Base-by-base conservation (phyloP, 2,797 vertebrate genomes). In the Erethizon dorsatum region DNA sequence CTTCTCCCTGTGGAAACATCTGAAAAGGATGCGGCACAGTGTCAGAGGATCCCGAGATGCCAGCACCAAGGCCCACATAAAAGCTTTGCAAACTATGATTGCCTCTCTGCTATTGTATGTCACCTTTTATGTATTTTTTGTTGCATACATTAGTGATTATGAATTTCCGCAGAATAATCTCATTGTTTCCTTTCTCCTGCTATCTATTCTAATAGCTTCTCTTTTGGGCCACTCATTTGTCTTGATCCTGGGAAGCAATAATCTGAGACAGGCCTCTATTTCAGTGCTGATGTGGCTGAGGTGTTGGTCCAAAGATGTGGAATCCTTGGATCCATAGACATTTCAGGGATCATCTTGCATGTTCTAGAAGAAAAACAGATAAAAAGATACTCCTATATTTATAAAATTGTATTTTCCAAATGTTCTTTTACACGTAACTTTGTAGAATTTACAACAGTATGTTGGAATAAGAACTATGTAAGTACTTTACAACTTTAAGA, bases 261-360 rank as follows among this genome's bases (percentile, higher is more conserved):
- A 96, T 5, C 45, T 96, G 18, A 96, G 73, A 93, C 65, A 77
- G n/a, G 63, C 73, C 7, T 88, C 17, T 54, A 22, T 92, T 5
- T 84, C 2, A 2, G 20, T 91, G 24, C 52, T 88, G 4, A 1
- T 56, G 47, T 89, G 75, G 90, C 56, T 90, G 83, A 79, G 33
- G n/a, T 69, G 12, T 7, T 61, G 24, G 5, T 20, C 22, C 14
- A 61, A 61, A 31, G 28, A 31, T 2, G 0, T 10, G 15, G 20
- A 78, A 1, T 8, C 20, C 37, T n/a, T 4, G 15, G 10, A 9
- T 37, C 33, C 10, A 22, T 52, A 28, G 24, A 20, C 2, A 45
- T 28, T 45, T 4, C 67, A 22, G 18, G 12, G 4, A 17, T 79
- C 22, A 65, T 37, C 45, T 4, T 69, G 7, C 2, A 47, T 71